Evolutionary conservation across 2,888 invertebrate species (phyloP), one percentile per base, ranked within the genome.

Genomic region (Hipparchia semele): DNA sequence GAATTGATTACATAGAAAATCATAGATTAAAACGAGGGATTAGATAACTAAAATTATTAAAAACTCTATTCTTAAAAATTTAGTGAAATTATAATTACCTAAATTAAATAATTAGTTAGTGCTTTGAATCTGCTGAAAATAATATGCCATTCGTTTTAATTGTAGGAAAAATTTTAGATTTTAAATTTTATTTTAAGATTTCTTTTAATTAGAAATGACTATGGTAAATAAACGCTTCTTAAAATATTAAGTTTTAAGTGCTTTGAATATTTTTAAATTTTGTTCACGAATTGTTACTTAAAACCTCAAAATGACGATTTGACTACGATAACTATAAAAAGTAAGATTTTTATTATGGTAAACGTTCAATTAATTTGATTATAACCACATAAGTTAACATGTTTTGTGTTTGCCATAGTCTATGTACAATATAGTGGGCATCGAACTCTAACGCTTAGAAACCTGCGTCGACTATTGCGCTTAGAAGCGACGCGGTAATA

Each of bases 21-120:
- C 79, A 81, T 85, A 83, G 80, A 81, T 83, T 85, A 82, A 86
- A 83, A 76, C 77, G 80, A 83, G 80, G 82, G 83, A 83, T 79
- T 80, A 80, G 3, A 4, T 39, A 39, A 0, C 83, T 76, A 80
- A 79, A 82, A 4, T 39, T 4, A 2, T 83, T 76, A 80, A 79
- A 82, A 87, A 84, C 83, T 85, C 83, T 82, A 79, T 77, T 79
- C 73, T 71, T 79, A 76, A 81, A 77, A 71, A 73, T 77, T 80
- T 80, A 81, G 78, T 79, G 64, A 80, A 77, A 75, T 76, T 72
- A 68, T 68, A 39, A 39, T 2, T 39, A 51, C n/a, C 33, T 46
- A 64, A 23, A 23, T 23, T 23, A 23, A 46, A 46, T 46, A 12
- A 68, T 59, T 59, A 39, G 69, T 74, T 73, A 70, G 75, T 66